Evolutionary conservation across 2,113 vertebrate species (phyloP).

Genomic region (Syngnathoides biaculeatus): DNA sequence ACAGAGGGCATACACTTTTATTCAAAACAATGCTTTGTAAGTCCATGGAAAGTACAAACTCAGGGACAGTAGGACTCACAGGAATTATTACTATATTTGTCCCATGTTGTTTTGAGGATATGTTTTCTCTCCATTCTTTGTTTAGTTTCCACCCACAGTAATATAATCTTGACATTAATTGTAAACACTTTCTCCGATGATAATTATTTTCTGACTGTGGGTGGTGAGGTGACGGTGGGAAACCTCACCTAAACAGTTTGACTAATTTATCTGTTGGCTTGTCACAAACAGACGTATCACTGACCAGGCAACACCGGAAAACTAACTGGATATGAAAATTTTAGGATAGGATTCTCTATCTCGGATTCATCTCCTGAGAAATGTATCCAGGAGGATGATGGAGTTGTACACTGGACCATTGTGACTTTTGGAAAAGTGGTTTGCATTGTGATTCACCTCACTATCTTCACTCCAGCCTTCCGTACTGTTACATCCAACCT

Average conservation of each 20-base stretch:
- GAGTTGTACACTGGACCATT: slow-evolving; percentile 58
- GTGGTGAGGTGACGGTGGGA: slow-evolving; percentile 48
- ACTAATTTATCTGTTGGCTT: slow-evolving; percentile 44
- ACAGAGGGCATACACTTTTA: neutral
- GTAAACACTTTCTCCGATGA: slow-evolving; percentile 37
- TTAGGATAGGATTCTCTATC: slow-evolving; percentile 73
- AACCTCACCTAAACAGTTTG: slow-evolving; percentile 33
- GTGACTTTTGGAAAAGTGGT: slow-evolving; percentile 44
- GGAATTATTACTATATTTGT: slow-evolving; percentile 7
- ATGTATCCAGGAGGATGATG: slow-evolving; percentile 60
- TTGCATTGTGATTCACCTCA: slow-evolving; percentile 58
- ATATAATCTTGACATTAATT: slow-evolving; percentile 22
- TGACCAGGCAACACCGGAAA: slow-evolving; percentile 33
- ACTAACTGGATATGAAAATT: slow-evolving; percentile 69
- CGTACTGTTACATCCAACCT: slow-evolving; percentile 22
- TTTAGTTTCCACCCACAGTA: slow-evolving; percentile 32
- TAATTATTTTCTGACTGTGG: slow-evolving; percentile 43
- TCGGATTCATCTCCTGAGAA: slow-evolving; percentile 55
- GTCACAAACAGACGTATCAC: slow-evolving; percentile 30
- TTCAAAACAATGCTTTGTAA: slow-evolving; percentile 6
- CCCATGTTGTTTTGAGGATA: slow-evolving; percentile 16
- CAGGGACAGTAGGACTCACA: slow-evolving; percentile 36
- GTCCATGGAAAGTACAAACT: slow-evolving; percentile 28
- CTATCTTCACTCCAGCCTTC: slow-evolving; percentile 54
- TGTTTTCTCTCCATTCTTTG: slow-evolving; percentile 45